Conservation (phyloP, 2,888 invertebrate genomes). For the Osedax frankpressi region DNA sequence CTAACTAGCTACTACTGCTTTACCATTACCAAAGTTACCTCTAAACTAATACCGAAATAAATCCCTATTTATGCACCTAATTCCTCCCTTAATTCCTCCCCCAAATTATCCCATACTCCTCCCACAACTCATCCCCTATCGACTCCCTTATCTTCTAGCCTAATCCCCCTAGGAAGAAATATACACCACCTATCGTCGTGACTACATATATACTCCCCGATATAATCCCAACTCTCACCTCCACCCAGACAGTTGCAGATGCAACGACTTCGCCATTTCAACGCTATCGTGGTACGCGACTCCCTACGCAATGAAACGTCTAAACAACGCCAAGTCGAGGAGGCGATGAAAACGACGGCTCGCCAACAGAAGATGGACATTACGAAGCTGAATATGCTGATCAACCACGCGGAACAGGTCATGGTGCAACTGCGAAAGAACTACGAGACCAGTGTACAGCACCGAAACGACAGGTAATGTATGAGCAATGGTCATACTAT, state of each 20-base stretch:
- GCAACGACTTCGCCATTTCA: constrained; percentile 41
- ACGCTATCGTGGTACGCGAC: constrained; percentile 42
- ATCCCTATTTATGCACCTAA: no score
- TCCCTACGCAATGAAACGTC: constrained; percentile 43
- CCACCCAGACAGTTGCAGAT: constrained; percentile 41
- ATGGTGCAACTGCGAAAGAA: constrained; percentile 43
- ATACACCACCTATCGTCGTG: no score
- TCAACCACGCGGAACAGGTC: constrained; percentile 45
- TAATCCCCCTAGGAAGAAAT: neutral
- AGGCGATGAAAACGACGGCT: constrained; percentile 39
- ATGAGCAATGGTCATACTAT: no score
- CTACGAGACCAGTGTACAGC: constrained; percentile 43
- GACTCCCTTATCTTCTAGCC: neutral
- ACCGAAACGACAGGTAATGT: constrained; percentile 43
- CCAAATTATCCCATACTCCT: no score
- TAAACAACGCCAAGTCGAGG: constrained; percentile 41
- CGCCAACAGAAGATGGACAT: constrained; percentile 46
- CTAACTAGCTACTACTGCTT: no score
- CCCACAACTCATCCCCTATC: no score
- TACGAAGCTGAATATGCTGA: constrained; percentile 43
- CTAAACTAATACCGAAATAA: no score
- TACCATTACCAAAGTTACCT: no score
- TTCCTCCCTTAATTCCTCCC: no score
- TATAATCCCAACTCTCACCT: neutral
- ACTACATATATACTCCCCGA: no score